phyloP scores from a whole-genome alignment of 2,797 vertebrate genomes.

The Spheniscus humboldti region DNA sequence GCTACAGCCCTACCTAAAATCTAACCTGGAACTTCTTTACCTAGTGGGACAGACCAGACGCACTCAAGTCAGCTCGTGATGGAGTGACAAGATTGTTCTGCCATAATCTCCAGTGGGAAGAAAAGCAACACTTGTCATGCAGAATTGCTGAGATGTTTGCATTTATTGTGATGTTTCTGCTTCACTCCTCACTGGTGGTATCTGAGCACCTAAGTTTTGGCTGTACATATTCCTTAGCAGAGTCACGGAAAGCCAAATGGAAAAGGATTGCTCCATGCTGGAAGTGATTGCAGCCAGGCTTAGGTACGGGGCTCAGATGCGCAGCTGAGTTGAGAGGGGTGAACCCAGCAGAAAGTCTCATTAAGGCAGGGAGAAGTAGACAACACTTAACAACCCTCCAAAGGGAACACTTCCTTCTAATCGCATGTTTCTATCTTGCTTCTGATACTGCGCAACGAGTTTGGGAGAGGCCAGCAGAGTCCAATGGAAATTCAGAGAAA shows the following conservation, averaged over 20 bases:
- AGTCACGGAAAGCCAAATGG: neutral
- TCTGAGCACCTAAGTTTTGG: neutral
- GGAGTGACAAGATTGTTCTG: neutral
- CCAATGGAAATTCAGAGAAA: slow-evolving; percentile 7
- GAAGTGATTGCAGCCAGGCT: neutral
- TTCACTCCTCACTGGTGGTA: accelerated
- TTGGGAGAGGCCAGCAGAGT: neutral
- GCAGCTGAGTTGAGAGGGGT: neutral
- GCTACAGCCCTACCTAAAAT: neutral
- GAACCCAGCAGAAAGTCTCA: neutral
- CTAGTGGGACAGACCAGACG: neutral
- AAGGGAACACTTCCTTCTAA: neutral
- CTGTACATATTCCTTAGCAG: neutral
- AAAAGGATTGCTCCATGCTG: neutral
- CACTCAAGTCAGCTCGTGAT: neutral
- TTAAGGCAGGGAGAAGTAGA: neutral
- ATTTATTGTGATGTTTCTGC: accelerated
- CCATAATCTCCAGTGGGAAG: neutral
- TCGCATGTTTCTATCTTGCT: neutral
- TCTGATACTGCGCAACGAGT: neutral
- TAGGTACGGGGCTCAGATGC: accelerated
- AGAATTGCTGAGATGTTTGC: neutral
- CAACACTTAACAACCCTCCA: neutral
- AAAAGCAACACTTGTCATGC: neutral
- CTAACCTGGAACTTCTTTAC: neutral